Evolutionary conservation across 2,888 invertebrate genomes (phyloP).

Genomic region (Nebria brevicollis): DNA sequence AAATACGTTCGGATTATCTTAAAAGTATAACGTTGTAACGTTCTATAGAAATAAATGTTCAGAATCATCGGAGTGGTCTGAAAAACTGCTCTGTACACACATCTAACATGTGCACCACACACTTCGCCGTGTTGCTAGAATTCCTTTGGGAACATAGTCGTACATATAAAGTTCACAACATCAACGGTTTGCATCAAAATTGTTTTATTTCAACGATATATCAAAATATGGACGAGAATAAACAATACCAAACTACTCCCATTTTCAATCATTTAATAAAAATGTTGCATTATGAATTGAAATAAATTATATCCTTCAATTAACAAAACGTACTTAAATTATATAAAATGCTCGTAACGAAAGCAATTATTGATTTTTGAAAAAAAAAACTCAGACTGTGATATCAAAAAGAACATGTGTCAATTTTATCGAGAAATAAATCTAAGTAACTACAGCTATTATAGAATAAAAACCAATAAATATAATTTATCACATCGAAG

Average conservation of each 20-base stretch:
- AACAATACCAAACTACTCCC: too few species aligned
- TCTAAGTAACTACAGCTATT: background rate
- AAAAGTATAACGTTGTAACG: slow-evolving; percentile 45
- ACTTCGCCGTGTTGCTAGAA: background rate
- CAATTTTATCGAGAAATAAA: background rate
- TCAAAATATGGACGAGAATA: too few species aligned
- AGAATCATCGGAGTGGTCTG: background rate
- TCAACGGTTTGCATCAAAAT: too few species aligned
- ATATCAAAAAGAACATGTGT: background rate
- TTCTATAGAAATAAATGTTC: slow-evolving; percentile 44
- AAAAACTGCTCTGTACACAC: slow-evolving; percentile 9
- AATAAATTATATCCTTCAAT: background rate
- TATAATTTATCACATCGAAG: background rate
- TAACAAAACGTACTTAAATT: background rate
- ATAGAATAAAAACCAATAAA: slow-evolving; percentile 1
- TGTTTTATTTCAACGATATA: background rate
- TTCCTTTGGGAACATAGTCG: background rate
- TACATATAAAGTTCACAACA: background rate
- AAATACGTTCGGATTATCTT: slow-evolving; percentile 34
- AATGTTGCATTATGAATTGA: background rate
- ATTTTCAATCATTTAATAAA: background rate
- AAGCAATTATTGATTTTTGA: background rate
- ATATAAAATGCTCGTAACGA: background rate
- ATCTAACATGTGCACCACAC: slow-evolving; percentile 4
- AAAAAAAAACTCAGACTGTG: background rate